Base-by-base conservation (phyloP, 1,140 invertebrate species). In the Palaemon carinicauda region DNA sequence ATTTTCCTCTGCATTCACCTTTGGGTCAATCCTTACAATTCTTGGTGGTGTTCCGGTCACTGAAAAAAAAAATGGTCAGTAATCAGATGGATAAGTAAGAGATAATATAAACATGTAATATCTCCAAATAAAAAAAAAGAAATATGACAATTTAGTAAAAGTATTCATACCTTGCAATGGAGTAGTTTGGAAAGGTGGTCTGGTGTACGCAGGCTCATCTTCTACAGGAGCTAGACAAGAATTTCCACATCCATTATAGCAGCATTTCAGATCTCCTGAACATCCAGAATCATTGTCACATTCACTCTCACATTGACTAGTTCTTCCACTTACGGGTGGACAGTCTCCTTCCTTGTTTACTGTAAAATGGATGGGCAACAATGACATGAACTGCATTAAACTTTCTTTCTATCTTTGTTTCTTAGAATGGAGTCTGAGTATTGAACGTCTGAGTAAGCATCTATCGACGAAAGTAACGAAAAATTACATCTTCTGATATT, bases 281-380 rank as follows among this genome's bases (percentile, higher is more conserved):
- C 97, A 98, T 89, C 97, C 96, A 0, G 95, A 95, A 91, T 98
- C 97, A n/a, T 93, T 94, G 74, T 93, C 91, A 91, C 97, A 98
- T 90, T 96, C 94, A 19, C 92, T 91, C 14, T 93, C 93, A 90
- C 96, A 97, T 17, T 87, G 56, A 27, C 73, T 77, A 3, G 52
- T 60, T 14, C 24, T 51, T 0, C 41, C 75, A 53, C 65, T 73
- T 7, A 75, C 27, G 19, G 56, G 10, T 12, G 96, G 96, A 91
- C 96, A 98, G 12, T 91, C 91, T 2, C 97, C 96, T 1, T 93
- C 91, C 92, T 97, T 97, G 84, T 93, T 94, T 1, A 92, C 95
- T 95, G 84, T 12, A 92, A 91, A 88, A 88, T 0, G 5, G 41
- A 41, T 1, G 12, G 41, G 41, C 41, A 41, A 9, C 12, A 9